Evolutionary conservation across 2,888 invertebrate species (phyloP).

Genomic region (Eurytoma californica): DNA sequence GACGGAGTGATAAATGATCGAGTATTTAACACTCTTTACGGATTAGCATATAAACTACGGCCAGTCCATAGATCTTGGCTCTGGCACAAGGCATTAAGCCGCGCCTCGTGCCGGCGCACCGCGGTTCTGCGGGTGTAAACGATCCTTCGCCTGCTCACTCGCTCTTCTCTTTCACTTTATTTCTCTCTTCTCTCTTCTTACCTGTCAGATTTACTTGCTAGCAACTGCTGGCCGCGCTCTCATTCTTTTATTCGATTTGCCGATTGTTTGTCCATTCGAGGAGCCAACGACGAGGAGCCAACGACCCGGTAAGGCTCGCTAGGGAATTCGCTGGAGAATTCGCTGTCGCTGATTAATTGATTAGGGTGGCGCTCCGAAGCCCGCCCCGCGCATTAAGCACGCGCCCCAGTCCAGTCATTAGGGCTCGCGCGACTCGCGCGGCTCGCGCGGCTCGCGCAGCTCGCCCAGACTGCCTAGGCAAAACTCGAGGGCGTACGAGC

Average conservation of each 20-base stretch:
- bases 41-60: slow-evolving; percentile 76
- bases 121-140: slow-evolving; percentile 61
- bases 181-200: slow-evolving; percentile 21
- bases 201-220: background rate
- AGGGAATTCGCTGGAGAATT: slow-evolving; percentile 61
- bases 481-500: background rate
- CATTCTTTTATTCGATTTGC: no score
- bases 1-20: slow-evolving; percentile 74
- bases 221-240: no score
- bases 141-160: slow-evolving; percentile 47
- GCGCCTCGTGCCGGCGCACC: background rate
- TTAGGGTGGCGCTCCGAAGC: slow-evolving; percentile 69
- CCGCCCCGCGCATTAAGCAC: slow-evolving; percentile 69
- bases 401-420: slow-evolving; percentile 67
- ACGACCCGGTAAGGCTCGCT: no score
- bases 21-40: slow-evolving; percentile 76
- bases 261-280: no score
- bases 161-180: slow-evolving; percentile 23
- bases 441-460: background rate
- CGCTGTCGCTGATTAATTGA: slow-evolving; percentile 74
- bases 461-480: background rate
- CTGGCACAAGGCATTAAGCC: slow-evolving; percentile 73
- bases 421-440: slow-evolving; percentile 50
- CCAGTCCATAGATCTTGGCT: slow-evolving; percentile 74
- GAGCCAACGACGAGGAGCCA: no score